phyloP scores from a whole-genome alignment of 1,140 invertebrate genomes.

The Hycleus cichorii region DNA sequence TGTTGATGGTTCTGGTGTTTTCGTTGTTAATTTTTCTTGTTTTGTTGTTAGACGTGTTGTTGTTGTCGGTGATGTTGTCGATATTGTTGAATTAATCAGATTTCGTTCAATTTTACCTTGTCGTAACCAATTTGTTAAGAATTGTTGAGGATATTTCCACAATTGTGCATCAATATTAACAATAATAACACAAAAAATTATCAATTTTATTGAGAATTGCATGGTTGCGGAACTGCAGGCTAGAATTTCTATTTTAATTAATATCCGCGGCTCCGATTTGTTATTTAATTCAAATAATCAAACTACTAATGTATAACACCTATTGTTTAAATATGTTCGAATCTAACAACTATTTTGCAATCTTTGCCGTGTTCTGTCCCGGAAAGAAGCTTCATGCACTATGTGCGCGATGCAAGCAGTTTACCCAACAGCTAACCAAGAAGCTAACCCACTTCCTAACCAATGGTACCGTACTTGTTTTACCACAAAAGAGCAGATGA shows the following conservation, averaged over 20 bases:
- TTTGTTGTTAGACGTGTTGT: slow-evolving; percentile 6
- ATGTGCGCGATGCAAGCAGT: slow-evolving; percentile 29
- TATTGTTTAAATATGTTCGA: slow-evolving; percentile 19
- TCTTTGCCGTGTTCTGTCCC: slow-evolving; percentile 32
- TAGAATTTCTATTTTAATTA: slow-evolving; percentile 4
- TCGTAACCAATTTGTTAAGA: slow-evolving; percentile 34
- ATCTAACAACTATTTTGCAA: slow-evolving; percentile 29
- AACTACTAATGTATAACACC: not conserved
- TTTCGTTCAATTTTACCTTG: slow-evolving; percentile 27
- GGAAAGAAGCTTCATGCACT: slow-evolving; percentile 33
- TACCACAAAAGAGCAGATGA: not conserved
- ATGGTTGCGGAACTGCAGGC: slow-evolving; percentile 18
- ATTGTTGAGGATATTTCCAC: slow-evolving; percentile 35
- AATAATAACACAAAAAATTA: slow-evolving; percentile 16
- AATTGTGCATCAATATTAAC: slow-evolving; percentile 29
- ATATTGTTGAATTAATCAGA: slow-evolving; percentile 6
- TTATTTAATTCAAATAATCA: not conserved
- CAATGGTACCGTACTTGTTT: slow-evolving; percentile 31
- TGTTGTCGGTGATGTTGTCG: slow-evolving; percentile 4
- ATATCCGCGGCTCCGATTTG: slow-evolving; percentile 21
- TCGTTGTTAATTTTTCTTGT: slow-evolving; percentile 8
- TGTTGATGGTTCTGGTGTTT: slow-evolving; percentile 12
- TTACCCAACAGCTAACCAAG: slow-evolving; percentile 36
- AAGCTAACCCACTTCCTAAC: slow-evolving; percentile 40
- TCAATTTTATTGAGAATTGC: not conserved